Evolutionary conservation across 2,888 invertebrate genomes (phyloP), one percentile per base, ranked within the genome.

Genomic region (Allophyes oxyacanthae): DNA sequence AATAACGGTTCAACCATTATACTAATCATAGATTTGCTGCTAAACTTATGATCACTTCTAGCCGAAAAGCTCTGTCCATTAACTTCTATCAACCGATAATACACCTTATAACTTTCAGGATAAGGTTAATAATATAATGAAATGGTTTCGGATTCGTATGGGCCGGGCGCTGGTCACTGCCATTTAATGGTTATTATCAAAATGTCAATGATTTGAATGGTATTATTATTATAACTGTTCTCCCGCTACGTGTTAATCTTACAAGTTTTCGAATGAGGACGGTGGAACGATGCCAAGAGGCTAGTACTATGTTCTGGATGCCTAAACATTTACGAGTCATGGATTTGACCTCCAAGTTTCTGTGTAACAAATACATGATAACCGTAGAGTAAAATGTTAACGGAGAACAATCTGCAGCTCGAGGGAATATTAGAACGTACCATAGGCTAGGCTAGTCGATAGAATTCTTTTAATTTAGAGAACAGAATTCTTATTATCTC

Each of bases 191-290:
- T 56, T 59, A 65, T 62, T 61, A 68, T 56, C 56, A 44, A 65
- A 71, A 77, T 74, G 71, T 77, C 77, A 77, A 75, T 68, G 55
- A 68, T 74, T 65, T 72, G 59, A 60, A 61, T 64, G 54, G 57
- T 67, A 57, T 61, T 67, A 73, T 73, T 75, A 75, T 41, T 40
- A 32, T 74, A 74, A 69, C 76, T 68, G 73, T 68, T 49, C 34
- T 57, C 34, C 10, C 13, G n/a, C 3, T 2, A 61, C 64, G 68
- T 61, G 68, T 71, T 48, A 66, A 56, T 54, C 56, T 64, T 54
- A 75, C 51, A 56, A 50, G 64, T 68, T 64, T 62, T 55, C n/a
- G 37, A 73, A 62, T 45, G 56, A 36, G 75, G 54, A 45, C 64
- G 34, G n/a, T 7, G 25, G 14, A 64, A 46, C 25, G 33, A 53